Evolutionary conservation across 2,113 vertebrate species (phyloP).

Genomic region (Lepus timidus): DNA sequence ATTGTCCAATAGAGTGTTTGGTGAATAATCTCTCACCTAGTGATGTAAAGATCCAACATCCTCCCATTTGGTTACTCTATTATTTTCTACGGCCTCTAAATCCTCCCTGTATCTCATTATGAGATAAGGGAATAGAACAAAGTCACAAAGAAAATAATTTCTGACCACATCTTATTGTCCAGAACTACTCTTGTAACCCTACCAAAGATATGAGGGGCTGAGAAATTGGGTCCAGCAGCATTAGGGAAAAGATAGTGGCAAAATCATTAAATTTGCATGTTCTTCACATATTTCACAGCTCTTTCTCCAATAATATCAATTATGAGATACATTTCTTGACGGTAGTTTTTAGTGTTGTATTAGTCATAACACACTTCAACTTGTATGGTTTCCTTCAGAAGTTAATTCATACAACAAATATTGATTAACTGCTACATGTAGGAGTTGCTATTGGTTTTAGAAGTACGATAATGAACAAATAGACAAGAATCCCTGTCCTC

Average conservation of each 20-base stretch:
- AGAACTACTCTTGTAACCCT: not conserved
- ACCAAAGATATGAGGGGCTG: not conserved
- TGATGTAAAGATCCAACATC: not conserved
- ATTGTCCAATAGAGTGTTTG: not conserved
- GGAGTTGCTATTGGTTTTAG: not conserved
- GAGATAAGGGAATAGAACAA: not conserved
- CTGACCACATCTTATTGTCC: not conserved
- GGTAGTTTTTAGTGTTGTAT: not conserved
- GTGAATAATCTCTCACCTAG: not conserved
- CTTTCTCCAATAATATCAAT: not conserved
- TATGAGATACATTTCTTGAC: constrained; percentile 14
- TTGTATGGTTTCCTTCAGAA: not conserved
- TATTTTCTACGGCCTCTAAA: not conserved
- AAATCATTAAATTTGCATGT: not conserved
- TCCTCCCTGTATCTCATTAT: not conserved
- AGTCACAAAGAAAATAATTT: not conserved
- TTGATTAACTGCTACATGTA: not conserved
- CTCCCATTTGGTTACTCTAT: not conserved
- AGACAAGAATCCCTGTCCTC: not conserved
- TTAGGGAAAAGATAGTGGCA: not conserved
- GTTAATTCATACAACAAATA: constrained; percentile 24
- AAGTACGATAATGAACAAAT: not conserved
- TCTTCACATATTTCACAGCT: not conserved
- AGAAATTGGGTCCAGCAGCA: not conserved
- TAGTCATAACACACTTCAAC: not conserved